Evolutionary conservation across 1,140 invertebrate genomes (phyloP), one percentile per base, ranked within the genome.

Genomic region (Zaprionus camerounensis): DNA sequence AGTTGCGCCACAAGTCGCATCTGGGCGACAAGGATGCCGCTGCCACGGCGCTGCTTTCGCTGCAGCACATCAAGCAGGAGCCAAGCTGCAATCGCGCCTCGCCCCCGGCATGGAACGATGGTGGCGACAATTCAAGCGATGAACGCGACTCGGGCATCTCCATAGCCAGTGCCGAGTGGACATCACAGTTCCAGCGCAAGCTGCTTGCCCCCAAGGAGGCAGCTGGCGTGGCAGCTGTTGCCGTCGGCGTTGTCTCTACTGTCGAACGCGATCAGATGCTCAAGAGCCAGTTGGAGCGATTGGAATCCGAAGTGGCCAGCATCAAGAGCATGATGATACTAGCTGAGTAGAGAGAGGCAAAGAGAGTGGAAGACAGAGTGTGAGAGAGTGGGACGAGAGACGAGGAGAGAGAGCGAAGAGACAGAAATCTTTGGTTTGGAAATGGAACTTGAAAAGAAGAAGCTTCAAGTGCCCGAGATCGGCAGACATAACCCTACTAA

Each of bases 231-330:
- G 28, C 24, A 26, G 24, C 92, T n/a, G 65, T 67, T 3, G 61
- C 92, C 28, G 87, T 92, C 66, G 88, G 90, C 78, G 59, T 64
- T 1, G 92, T 79, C 78, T 92, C 86, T 93, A 94, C 79, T 93
- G 94, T 88, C 91, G 94, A 90, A 91, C 94, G 75, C 90, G 93
- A 88, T 91, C 93, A 81, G 38, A 91, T 92, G 86, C 94, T 99
- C 1, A 96, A 98, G 83, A 96, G 95, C 1, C 96, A 98, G 93
- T 93, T 99, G 76, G 96, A 97, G 63, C 94, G 97, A 66, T 94
- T 99, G 5, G 97, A 98, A 11, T 97, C 96, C 1, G 98, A 99
- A 92, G 97, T 99, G 46, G 97, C 97, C n/a, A 96, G 95, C 73
- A 95, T 99, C 0, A 97, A 98, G 90, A 96, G 95, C 70, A 95